phyloP scores from a whole-genome alignment of 1,140 invertebrate genomes.

The Danaus plexippus region DNA sequence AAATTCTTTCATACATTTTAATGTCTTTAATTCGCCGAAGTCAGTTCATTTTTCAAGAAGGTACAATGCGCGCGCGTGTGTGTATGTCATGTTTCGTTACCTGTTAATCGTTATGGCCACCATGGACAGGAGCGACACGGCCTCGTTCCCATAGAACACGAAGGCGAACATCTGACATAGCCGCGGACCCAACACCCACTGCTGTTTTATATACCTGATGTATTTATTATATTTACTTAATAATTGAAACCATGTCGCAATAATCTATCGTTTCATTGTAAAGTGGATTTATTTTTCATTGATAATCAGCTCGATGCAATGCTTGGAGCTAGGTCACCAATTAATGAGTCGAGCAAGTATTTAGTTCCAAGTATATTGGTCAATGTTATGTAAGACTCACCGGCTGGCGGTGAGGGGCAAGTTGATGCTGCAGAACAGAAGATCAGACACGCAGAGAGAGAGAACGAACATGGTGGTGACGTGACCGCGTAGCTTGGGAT shows the following conservation, averaged over 20 bases:
- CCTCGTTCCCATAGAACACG: conserved; percentile 92
- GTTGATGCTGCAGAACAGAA: conserved; percentile 88
- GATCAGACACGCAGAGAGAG: conserved; percentile 87
- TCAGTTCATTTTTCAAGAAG: too few relatives aligned
- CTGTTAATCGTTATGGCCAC: conserved; percentile 91
- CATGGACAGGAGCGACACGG: conserved; percentile 89
- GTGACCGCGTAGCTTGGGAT: conserved; percentile 82
- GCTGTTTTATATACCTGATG: conserved; percentile 81
- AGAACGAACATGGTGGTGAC: conserved; percentile 91
- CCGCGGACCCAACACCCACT: conserved; percentile 85
- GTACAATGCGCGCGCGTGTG: too few relatives aligned
- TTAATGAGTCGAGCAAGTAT: too few relatives aligned
- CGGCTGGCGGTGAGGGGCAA: conserved; percentile 86
- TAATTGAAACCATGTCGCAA: too few relatives aligned
- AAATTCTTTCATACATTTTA: too few relatives aligned
- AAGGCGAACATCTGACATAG: conserved; percentile 89
- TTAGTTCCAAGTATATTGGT: too few relatives aligned
- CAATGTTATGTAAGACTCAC: conserved; percentile 67
- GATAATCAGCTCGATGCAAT: too few relatives aligned
- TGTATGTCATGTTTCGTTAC: conserved; percentile 56
- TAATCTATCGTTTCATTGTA: too few relatives aligned
- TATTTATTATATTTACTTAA: conserved; percentile 2
- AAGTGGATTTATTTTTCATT: too few relatives aligned
- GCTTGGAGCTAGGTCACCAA: too few relatives aligned
- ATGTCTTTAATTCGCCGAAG: too few relatives aligned